Evolutionary conservation across 1,140 invertebrate species (phyloP), one percentile per base, ranked within the genome.

Genomic region (Sminthurinus signatus): DNA sequence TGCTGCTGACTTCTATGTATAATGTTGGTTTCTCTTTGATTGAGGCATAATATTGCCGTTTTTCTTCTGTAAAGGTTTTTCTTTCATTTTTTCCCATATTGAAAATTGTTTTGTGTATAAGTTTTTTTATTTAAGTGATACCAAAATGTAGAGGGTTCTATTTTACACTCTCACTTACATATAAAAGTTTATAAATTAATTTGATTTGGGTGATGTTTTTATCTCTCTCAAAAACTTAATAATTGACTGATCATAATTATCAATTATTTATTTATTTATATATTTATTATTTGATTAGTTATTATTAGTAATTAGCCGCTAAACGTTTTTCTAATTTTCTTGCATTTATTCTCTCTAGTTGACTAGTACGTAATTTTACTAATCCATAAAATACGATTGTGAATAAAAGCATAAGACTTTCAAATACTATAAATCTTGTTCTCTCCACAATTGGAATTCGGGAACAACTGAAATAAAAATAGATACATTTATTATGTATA

Each of bases 341-440:
- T 57, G 85, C 77, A 27, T 84, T 76, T 39, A 80, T 73, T 63
- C 80, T 78, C 60, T 86, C 80, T 0, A 86, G 73, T 36, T 82
- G 75, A 66, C 78, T 81, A 68, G 84, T 82, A 56, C 85, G 76
- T 68, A 80, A 76, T 61, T 78, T 79, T 2, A 84, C 82, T 51
- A 78, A 73, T 12, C 78, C 68, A 54, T 80, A 81, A 27, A 86
- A 88, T 14, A 85, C 70, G 4, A 85, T 65, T 12, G 85, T 84
- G 31, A 86, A 58, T 0, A 83, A 74, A 71, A 90, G 85, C 76
- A 86, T 85, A 64, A 85, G 82, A 15, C 81, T 81, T 73, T 91
- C 85, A 75, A 95, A 94, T 73, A 88, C 85, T 83, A 90, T 90
- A 77, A 89, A 95, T 46, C 85, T 82, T 81, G 72, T 74, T 68